These are phyloP conservation scores for Platycheirus rosarum DNA, from an alignment of 2,888 invertebrate species.

Conservation along the genomic window DNA sequence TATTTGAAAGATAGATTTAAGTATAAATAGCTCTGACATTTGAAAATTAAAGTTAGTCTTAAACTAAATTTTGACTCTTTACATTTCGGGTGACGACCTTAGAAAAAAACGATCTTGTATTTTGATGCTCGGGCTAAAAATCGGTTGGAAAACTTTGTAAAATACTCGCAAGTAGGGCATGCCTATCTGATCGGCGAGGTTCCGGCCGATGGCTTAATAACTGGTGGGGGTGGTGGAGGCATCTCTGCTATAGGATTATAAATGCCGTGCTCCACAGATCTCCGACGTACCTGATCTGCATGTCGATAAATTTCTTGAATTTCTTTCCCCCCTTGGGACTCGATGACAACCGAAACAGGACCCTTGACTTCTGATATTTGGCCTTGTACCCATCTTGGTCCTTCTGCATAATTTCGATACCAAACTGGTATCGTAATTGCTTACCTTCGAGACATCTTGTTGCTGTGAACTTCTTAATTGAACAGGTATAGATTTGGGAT, in stretches of 20 bases:
- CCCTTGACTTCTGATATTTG: conserved; percentile 8
- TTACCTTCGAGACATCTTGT: not conserved
- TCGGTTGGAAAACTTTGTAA: no score
- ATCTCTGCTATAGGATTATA: no score
- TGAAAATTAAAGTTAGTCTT: no score
- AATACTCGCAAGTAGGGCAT: no score
- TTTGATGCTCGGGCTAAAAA: no score
- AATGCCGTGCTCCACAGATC: not conserved
- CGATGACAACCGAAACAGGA: not conserved
- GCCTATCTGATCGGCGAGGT: conserved; percentile 9
- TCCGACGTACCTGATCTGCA: conserved; percentile 19
- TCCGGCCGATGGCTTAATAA: not conserved
- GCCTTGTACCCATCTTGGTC: conserved; percentile 1
- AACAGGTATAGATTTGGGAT: not conserved
- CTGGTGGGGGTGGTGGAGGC: not conserved
- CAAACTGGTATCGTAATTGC: conserved; percentile 13
- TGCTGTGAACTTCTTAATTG: not conserved
- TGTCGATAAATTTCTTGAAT: conserved; percentile 16
- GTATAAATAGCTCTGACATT: no score
- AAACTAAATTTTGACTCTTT: no score
- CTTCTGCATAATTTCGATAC: conserved; percentile 13
- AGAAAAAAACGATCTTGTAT: no score
- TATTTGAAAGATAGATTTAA: no score
- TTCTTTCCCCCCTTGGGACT: not conserved
- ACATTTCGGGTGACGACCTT: no score